These are phyloP conservation scores for Aphis gossypii DNA, from an alignment of 1,140 invertebrate genomes.

Conservation along the genomic window DNA sequence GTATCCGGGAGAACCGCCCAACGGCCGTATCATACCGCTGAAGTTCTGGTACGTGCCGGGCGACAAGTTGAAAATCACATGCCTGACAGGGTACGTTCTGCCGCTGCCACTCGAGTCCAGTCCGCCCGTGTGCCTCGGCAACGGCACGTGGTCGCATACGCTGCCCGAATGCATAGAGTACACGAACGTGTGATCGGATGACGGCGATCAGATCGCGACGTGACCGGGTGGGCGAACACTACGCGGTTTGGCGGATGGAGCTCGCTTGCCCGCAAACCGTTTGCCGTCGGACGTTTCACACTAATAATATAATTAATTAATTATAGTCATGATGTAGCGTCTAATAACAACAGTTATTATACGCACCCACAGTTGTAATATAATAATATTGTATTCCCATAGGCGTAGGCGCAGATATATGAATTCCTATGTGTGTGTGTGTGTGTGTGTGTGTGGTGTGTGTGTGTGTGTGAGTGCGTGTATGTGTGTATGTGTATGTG, in stretches of 20 bases:
- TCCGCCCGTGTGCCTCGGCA: conserved; percentile 59
- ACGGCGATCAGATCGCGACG: background rate
- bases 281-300: background rate
- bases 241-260: background rate
- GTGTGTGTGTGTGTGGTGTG: too few relatives aligned
- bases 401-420: background rate
- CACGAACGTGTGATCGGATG: conserved; percentile 60
- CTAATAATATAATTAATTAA: background rate
- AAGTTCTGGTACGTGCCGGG: conserved; percentile 81
- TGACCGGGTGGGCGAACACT: background rate
- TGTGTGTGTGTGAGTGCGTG: too few relatives aligned
- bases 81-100: conserved; percentile 72
- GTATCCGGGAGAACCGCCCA: conserved; percentile 76
- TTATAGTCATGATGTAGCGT: background rate
- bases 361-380: background rate
- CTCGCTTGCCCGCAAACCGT: background rate
- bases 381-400: background rate
- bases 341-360: background rate
- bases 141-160: conserved; percentile 62
- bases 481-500: too few relatives aligned
- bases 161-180: conserved; percentile 63
- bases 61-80: conserved; percentile 76
- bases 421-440: too few relatives aligned
- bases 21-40: conserved; percentile 75
- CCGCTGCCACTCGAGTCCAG: conserved; percentile 60